Base-by-base conservation (phyloP, 2,113 vertebrate species). In the Tupaia tana region DNA sequence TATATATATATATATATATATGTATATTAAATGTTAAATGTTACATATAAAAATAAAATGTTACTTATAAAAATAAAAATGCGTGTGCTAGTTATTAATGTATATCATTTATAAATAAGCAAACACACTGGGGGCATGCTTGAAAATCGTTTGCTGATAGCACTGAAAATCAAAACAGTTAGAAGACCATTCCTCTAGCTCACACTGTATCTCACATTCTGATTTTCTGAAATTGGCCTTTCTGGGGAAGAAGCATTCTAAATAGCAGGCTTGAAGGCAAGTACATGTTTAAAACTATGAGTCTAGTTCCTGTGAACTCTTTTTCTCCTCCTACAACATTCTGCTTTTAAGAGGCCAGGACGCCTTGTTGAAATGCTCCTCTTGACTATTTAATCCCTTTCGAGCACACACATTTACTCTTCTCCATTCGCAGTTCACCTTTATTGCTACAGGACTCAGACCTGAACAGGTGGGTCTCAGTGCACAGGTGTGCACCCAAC, bases 21-120 rank as follows among this genome's bases (percentile, higher is more conserved):
- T 73, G 64, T 56, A 90, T 80, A 52, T n/a, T 86, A 52, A 69
- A 84, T 52, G 43, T 43, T 43, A 43, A 43, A 43, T 43, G n/a
- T 29, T 64, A 19, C 20, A 75, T 84, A 56, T 31, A 84, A 90
- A 94, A 81, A 9, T 19, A 86, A 86, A 73, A 84, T 43, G n/a
- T 29, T 64, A 19, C 20, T 84, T 84, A 56, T 31, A 84, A 90
- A 94, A 81, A 9, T 19, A 86, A 86, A 73, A 84, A 90, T 10
- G 14, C 10, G 34, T 63, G 10, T 25, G 59, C 9, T 77, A 18
- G 9, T 89, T 59, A 86, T 63, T 34, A 74, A 34, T 34, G 31
- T 66, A 34, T 25, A 86, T 75, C 64, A 63, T 43, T 80, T 82
- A 29, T 86, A 64, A 75, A 58, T 59, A 74, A 24, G 73, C 27